Conservation (phyloP, 1,140 invertebrate genomes). For the Phocides pigmalion region DNA sequence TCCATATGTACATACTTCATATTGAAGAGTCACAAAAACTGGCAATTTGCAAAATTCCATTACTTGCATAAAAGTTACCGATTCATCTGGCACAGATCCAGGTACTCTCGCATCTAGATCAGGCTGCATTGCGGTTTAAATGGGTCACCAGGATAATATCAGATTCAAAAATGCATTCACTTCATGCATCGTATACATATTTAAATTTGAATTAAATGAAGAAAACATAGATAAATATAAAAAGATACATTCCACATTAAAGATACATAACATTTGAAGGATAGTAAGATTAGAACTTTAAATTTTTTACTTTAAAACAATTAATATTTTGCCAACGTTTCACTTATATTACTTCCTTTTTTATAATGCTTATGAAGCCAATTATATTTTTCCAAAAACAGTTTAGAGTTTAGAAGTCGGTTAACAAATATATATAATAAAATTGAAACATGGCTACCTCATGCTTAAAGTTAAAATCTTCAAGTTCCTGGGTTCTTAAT, state of each 20-base stretch:
- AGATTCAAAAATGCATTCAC: conserved; percentile 9
- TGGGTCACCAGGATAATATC: conserved; percentile 24
- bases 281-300: too few relatives aligned
- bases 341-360: too few relatives aligned
- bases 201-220: not conserved
- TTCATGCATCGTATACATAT: conserved; percentile 6
- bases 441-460: not conserved
- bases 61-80: conserved; percentile 19
- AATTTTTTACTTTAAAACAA: too few relatives aligned
- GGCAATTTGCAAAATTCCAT: not conserved
- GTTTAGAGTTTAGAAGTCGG: too few relatives aligned
- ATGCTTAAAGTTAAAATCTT: too few relatives aligned
- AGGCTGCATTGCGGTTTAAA: conserved; percentile 32
- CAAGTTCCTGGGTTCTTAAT: not conserved
- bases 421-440: not conserved
- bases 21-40: not conserved
- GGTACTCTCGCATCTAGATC: conserved; percentile 30
- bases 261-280: too few relatives aligned
- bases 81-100: conserved; percentile 27
- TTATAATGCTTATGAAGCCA: too few relatives aligned
- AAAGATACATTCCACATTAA: not conserved
- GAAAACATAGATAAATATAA: not conserved
- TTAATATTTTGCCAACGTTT: too few relatives aligned
- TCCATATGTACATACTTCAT: not conserved
- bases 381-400: too few relatives aligned